Percentiles rank a stretch among this genome's conserved stretches.
phyloP scores from a whole-genome alignment of 2,113 vertebrate genomes.

The Setophaga kirtlandii region DNA sequence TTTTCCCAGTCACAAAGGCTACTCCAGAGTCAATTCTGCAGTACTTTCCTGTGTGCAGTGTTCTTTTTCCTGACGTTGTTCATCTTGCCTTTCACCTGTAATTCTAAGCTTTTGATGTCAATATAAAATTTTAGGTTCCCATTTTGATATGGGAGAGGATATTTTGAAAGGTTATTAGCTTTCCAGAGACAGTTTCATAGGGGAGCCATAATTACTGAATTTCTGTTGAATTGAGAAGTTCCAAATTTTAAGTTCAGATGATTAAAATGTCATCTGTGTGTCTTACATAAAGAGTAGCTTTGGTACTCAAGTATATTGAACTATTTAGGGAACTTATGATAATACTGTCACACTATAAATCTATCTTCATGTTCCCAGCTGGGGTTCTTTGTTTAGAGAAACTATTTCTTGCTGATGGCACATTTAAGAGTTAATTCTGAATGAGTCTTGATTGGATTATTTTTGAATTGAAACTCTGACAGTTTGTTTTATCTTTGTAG shows the following conservation, averaged over 20 bases:
- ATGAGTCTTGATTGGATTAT: not conserved
- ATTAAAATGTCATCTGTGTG: not conserved
- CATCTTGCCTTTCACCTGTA: not conserved
- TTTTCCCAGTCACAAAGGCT: not conserved
- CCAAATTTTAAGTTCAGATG: not conserved
- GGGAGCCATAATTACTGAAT: not conserved
- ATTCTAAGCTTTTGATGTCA: not conserved
- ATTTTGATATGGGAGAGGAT: not conserved
- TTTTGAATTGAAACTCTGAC: not conserved
- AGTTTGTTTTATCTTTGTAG: not conserved
- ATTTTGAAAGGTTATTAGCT: not conserved
- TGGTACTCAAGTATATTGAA: not conserved
- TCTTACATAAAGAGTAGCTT: not conserved
- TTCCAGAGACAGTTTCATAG: not conserved
- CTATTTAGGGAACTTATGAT: not conserved
- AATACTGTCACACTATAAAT: not conserved
- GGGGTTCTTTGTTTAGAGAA: not conserved
- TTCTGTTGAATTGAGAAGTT: not conserved
- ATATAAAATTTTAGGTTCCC: not conserved
- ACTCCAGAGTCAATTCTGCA: not conserved
- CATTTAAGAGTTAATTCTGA: not conserved
- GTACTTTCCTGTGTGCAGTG: not conserved
- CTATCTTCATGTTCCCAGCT: not conserved
- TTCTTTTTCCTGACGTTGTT: not conserved
- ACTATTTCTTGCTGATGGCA: not conserved